Base-by-base conservation (phyloP, 2,888 invertebrate genomes). In the Drosophila falleni region DNA sequence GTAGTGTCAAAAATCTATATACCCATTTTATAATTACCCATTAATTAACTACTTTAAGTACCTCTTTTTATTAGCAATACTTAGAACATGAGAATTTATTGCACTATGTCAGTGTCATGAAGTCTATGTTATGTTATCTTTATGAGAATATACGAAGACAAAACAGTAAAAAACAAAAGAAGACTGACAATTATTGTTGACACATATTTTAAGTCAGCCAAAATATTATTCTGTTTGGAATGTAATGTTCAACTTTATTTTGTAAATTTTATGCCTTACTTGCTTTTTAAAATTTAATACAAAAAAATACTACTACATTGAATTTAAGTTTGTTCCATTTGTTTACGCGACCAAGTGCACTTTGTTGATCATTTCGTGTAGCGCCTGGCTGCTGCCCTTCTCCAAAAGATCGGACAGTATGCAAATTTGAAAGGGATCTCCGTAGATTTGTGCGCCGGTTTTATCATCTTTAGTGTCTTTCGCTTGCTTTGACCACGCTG, bases 281-380 rank as follows among this genome's bases (percentile, higher is more conserved):
- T 19, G 19, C 2, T 19, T 19, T 19, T 19, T 2, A 2, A 19
- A 1, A 19, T 19, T 19, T 19, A 19, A 19, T 19, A n/a, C 19
- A 19, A 19, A 19, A 19, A 19, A 19, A 31, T 31, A 19, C 1
- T 19, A 19, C 19, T 31, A 31, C 31, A 10, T 5, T 13, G 0
- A 35, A 13, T 13, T 35, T 35, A 13, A 35, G 13, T n/a, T n/a
- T n/a, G n/a, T n/a, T 98, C 98, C 95, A 97, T 96, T 90, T 95
- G 96, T 87, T 97, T 96, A 60, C 95, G 94, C 2, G 95, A 94
- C 94, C 97, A 96, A n/a, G 69, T 95, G 94, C 19, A 96, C 87
- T 1, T 95, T 94, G 55, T 95, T 93, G 78, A 95, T 94, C 93
- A 96, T 96, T 87, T 96, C 95, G 42, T 95, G 93, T 13, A 96